Evolutionary conservation across 2,113 vertebrate species (phyloP).

Genomic region (Heteronetta atricapilla): DNA sequence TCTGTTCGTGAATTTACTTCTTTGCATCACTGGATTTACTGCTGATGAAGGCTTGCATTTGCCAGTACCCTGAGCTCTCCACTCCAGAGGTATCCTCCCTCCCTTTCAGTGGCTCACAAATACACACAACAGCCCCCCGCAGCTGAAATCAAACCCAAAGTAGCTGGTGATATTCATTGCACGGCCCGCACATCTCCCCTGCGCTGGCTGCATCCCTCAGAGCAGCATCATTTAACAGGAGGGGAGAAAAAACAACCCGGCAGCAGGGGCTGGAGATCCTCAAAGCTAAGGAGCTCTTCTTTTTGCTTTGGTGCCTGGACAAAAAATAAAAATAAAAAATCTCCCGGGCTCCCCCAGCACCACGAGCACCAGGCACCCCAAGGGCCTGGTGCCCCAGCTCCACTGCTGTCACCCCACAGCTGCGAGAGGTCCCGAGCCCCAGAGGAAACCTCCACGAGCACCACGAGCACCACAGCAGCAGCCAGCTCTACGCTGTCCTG

Average conservation of each 20-base stretch:
- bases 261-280: background rate
- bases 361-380: background rate
- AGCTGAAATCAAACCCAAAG: background rate
- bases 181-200: background rate
- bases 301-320: background rate
- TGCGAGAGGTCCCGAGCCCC: background rate
- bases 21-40: background rate
- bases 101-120: background rate
- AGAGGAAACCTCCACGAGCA: background rate
- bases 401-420: background rate
- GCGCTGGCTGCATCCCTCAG: background rate
- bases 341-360: fast-evolving
- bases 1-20: background rate
- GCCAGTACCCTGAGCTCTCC: background rate
- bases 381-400: background rate
- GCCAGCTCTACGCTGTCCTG: background rate
- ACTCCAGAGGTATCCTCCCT: background rate
- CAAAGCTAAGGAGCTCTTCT: background rate
- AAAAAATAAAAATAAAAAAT: background rate
- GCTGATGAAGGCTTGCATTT: background rate
- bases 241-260: background rate
- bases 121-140: background rate
- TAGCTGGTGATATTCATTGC: background rate
- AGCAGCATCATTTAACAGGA: background rate
- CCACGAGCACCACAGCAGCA: background rate